Base-by-base conservation (phyloP, 2,888 invertebrate genomes). In the Isotomurus palustris region DNA sequence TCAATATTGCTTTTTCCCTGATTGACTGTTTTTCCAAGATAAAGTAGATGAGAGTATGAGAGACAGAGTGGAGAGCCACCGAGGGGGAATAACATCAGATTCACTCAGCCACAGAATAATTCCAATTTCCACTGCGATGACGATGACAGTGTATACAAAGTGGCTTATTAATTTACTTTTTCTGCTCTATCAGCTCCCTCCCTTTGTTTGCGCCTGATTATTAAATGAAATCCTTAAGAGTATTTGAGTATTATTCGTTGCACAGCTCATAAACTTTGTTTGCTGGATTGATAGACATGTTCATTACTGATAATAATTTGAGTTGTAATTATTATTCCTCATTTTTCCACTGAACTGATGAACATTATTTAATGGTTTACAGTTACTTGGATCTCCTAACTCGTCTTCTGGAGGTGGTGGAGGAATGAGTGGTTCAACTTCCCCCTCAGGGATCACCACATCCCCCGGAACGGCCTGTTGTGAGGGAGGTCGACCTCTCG, bases 401-500 rank as follows among this genome's bases (percentile, higher is more conserved):
- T 67, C 67, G 19, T 68, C 70, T 19, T 68, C 68, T 3, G 52
- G 52, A 38, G 51, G 38, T n/a, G 50, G 57, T n/a, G 66, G 70
- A 58, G 67, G 65, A 27, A 70, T 70, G 70, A 67, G 67, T 58
- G 70, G 68, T 48, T 69, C 68, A 57, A 66, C 71, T 47, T 67
- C 69, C 35, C 62, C 71, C 27, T 62, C 66, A 25, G 78, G 70
- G 35, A 64, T 71, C 51, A 70, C 72, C 36, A 64, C 72, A 50
- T 66, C 66, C 29, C 61, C 66, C 45, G 60, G 60, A 12, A 40
- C 38, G 24, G 67, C 71, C 28, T 92, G 92, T 78, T 92, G 92
- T 79, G 92, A 92, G 75, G 90, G 90, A 69, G 91, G 91, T 51
- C 83, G 91, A 64, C 91, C 91, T 68, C 85, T 92, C 76, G 88